phyloP scores from a whole-genome alignment of 2,888 invertebrate genomes.

The Villa cingulata region DNA sequence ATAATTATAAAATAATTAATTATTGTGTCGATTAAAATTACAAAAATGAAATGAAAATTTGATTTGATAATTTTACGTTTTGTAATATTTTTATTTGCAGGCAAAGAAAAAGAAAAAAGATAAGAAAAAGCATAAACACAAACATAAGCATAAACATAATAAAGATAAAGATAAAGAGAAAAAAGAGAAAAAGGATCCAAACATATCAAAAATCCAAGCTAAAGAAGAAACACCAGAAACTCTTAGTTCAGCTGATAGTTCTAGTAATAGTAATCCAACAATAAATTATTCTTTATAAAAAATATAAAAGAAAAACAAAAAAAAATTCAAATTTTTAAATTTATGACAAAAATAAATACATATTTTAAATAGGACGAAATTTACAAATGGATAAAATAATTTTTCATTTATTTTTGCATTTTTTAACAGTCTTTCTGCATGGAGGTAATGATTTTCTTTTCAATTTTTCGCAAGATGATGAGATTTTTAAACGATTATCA shows the following conservation, averaged over 20 bases:
- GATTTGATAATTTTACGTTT: neutral
- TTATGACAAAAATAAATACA: too few species aligned
- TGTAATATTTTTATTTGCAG: slow-evolving; percentile 23
- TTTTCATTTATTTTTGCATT: too few species aligned
- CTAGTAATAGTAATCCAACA: slow-evolving; percentile 29
- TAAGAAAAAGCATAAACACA: slow-evolving; percentile 76
- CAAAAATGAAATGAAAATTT: slow-evolving; percentile 2
- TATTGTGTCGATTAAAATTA: neutral
- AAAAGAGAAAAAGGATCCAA: slow-evolving; percentile 36
- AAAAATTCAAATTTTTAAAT: too few species aligned
- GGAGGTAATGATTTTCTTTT: too few species aligned
- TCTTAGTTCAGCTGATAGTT: slow-evolving; percentile 34
- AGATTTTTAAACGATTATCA: too few species aligned
- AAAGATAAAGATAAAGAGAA: slow-evolving; percentile 38
- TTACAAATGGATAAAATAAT: too few species aligned
- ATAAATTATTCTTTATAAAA: too few species aligned
- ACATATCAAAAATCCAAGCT: slow-evolving; percentile 27
- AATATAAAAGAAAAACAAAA: too few species aligned
- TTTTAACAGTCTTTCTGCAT: too few species aligned
- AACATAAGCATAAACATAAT: slow-evolving; percentile 72
- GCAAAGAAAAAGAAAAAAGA: slow-evolving; percentile 63
- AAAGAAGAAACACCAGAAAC: slow-evolving; percentile 35
- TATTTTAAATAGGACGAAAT: too few species aligned
- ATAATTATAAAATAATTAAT: slow-evolving; percentile 1
- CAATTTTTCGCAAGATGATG: too few species aligned